These are phyloP conservation scores for Cantharis flavilabris DNA, from an alignment of 2,888 invertebrate genomes.

Conservation along the genomic window DNA sequence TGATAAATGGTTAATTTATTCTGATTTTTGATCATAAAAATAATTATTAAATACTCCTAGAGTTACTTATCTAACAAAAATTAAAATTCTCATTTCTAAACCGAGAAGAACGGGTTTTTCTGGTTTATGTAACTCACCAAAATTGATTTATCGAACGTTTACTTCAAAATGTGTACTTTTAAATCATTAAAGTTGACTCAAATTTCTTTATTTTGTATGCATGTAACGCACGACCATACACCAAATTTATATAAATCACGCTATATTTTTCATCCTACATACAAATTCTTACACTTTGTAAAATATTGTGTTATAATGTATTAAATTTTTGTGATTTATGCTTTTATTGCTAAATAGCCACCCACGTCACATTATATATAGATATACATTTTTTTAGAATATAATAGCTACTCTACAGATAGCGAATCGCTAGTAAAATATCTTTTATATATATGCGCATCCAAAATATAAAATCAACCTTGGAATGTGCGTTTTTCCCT, in stretches of 20 bases:
- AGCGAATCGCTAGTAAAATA: constrained; percentile 5
- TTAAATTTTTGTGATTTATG: background rate
- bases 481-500: constrained; percentile 27
- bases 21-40: background rate
- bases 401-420: constrained; percentile 3
- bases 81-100: background rate
- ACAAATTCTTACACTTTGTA: background rate
- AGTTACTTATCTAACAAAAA: background rate
- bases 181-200: background rate
- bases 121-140: background rate
- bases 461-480: constrained; percentile 18
- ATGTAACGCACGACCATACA: background rate
- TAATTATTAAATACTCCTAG: background rate
- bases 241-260: background rate
- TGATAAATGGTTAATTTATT: background rate
- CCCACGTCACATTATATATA: constrained; percentile 14
- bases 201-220: background rate
- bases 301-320: background rate
- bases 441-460: constrained; percentile 26
- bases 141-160: background rate
- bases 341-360: constrained; percentile 5
- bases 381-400: background rate
- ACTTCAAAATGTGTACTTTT: background rate
- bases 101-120: background rate
- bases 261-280: background rate